A percentile compares a stretch with the other conserved stretches of the same genome.
phyloP scores from a whole-genome alignment of 1,140 invertebrate species.

The Drosophila persimilis region DNA sequence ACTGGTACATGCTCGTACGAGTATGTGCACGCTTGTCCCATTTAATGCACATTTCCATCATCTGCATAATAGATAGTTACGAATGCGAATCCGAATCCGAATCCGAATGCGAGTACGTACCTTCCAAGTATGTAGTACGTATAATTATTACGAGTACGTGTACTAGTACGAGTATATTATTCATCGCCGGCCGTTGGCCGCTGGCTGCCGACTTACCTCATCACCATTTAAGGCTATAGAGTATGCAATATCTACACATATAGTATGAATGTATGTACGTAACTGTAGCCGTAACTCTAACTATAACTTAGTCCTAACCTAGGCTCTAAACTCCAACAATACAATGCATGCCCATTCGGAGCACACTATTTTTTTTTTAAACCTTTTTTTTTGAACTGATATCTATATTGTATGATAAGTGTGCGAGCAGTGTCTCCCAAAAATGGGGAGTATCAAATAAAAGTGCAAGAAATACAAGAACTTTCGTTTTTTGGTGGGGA shows the following conservation, averaged over 20 bases:
- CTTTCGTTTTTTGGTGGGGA: background rate
- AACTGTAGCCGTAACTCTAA: constrained; percentile 42
- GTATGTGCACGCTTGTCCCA: constrained; percentile 62
- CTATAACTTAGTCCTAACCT: constrained; percentile 49
- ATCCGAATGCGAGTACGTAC: constrained; percentile 11
- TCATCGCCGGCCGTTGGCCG: constrained; percentile 37
- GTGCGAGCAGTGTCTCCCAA: constrained; percentile 7
- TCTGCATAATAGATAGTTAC: constrained; percentile 14
- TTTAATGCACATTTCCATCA: constrained; percentile 58
- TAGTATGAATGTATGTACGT: constrained; percentile 12
- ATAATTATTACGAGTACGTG: constrained; percentile 34
- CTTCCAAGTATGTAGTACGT: constrained; percentile 3
- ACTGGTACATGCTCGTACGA: constrained; percentile 37
- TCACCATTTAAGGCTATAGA: constrained; percentile 80
- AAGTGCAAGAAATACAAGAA: constrained; percentile 31
- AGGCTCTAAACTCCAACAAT: constrained; percentile 13
- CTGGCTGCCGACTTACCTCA: constrained; percentile 69
- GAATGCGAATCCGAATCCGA: constrained; percentile 10
- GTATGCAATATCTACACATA: constrained; percentile 59
- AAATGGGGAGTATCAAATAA: constrained; percentile 38
- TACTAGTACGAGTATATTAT: constrained; percentile 50
- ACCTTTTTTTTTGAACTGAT: constrained; percentile 50
- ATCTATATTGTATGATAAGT: constrained; percentile 33
- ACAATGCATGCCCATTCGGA: constrained; percentile 43
- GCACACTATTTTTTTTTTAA: constrained; percentile 25